Percentiles rank a stretch among this genome's conserved stretches.
Conservation (phyloP, 2,888 invertebrate genomes). For the Hemithea aestivaria region DNA sequence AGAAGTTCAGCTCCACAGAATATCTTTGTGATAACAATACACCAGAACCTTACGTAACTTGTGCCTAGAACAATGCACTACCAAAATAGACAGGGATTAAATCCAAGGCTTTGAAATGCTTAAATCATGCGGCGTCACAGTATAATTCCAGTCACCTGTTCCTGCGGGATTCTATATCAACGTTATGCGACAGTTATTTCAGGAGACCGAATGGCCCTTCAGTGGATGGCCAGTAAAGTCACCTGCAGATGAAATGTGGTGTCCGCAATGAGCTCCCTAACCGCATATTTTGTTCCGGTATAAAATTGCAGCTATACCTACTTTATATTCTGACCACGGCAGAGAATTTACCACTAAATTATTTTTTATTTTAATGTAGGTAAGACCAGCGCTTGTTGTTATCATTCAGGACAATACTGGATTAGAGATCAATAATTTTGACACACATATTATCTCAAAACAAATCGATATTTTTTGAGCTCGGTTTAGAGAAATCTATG, state of each 20-base stretch:
- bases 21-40: too few relatives aligned
- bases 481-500: too few relatives aligned
- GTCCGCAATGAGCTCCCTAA: constrained; percentile 27
- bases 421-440: too few relatives aligned
- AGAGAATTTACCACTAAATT: constrained; percentile 13
- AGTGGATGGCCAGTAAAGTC: constrained; percentile 37
- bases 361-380: constrained; percentile 13
- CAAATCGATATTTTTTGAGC: too few relatives aligned
- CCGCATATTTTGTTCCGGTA: constrained; percentile 1
- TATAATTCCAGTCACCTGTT: constrained; percentile 40
- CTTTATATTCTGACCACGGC: too few relatives aligned
- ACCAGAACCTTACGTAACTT: too few relatives aligned
- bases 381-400: too few relatives aligned
- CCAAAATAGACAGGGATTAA: background rate
- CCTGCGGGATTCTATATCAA: constrained; percentile 50
- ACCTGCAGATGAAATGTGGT: constrained; percentile 52
- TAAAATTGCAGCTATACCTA: too few relatives aligned
- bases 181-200: constrained; percentile 69
- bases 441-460: too few relatives aligned
- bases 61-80: too few relatives aligned
- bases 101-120: constrained; percentile 6
- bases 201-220: constrained; percentile 55
- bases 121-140: constrained; percentile 26
- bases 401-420: too few relatives aligned
- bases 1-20: too few relatives aligned